Percentiles rank a stretch among this genome's conserved stretches.
phyloP scores from a whole-genome alignment of 2,797 vertebrate species.

The Gobio occitaniae region DNA sequence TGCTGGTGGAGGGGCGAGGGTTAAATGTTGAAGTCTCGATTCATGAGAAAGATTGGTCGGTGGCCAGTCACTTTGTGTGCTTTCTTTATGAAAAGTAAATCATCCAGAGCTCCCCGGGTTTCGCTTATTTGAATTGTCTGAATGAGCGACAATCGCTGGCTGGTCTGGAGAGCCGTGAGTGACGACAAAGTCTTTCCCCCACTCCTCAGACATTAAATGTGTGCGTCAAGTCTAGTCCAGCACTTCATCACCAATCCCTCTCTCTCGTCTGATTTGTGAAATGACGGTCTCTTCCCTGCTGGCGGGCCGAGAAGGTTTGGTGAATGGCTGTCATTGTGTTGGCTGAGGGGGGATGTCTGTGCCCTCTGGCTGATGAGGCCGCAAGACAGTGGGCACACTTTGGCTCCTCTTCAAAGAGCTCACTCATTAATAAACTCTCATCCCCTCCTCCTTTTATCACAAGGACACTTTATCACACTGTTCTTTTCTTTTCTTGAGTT shows the following conservation, averaged over 20 bases:
- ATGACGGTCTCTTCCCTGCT: constrained; percentile 67
- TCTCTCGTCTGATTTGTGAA: constrained; percentile 63
- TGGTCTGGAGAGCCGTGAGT: constrained; percentile 55
- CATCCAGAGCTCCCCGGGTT: constrained; percentile 75
- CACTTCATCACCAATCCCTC: constrained; percentile 55
- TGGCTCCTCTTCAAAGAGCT: constrained; percentile 62
- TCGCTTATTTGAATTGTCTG: constrained; percentile 70
- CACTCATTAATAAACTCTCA: constrained; percentile 61
- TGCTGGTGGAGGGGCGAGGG: constrained; percentile 64
- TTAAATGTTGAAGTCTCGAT: constrained; percentile 70
- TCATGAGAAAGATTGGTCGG: constrained; percentile 70
- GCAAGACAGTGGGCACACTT: constrained; percentile 56
- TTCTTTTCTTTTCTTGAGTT: constrained; percentile 55
- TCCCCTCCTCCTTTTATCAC: constrained; percentile 57
- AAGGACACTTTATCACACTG: constrained; percentile 56
- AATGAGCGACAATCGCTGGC: constrained; percentile 74
- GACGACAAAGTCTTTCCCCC: constrained; percentile 59
- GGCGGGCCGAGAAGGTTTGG: constrained; percentile 61
- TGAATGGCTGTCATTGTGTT: constrained; percentile 77
- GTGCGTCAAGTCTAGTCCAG: constrained; percentile 59
- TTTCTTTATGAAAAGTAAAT: constrained; percentile 82
- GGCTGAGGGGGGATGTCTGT: constrained; percentile 53
- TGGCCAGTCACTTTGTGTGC: constrained; percentile 78
- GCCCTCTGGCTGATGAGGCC: constrained; percentile 64
- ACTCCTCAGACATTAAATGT: constrained; percentile 54